Percentiles rank a stretch among this genome's conserved stretches.
Conservation (phyloP, 2,113 vertebrate species). For the Takifugu flavidus region DNA sequence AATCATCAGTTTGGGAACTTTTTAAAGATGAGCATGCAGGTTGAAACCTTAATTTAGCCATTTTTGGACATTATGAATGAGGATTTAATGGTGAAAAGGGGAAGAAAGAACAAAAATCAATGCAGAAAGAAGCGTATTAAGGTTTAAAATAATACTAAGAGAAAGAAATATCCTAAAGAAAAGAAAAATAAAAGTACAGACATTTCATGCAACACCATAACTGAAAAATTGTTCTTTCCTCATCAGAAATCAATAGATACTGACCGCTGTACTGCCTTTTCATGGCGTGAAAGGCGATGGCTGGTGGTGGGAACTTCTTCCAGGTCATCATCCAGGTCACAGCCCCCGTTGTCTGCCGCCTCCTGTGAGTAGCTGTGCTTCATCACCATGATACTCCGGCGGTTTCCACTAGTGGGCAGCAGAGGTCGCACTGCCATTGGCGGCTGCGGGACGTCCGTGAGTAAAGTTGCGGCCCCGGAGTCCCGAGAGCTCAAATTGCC, state of each 20-base stretch:
- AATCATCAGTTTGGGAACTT: constrained; percentile 39
- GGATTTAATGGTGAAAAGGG: constrained; percentile 46
- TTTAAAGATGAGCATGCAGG: constrained; percentile 38
- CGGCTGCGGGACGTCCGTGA: constrained; percentile 86
- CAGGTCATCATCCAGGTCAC: constrained; percentile 93
- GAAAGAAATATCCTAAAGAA: constrained; percentile 42
- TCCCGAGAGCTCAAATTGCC: constrained; percentile 91
- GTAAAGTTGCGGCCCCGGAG: constrained; percentile 72
- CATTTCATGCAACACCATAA: constrained; percentile 31
- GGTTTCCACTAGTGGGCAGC: constrained; percentile 80
- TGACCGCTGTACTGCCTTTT: constrained; percentile 99
- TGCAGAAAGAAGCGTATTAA: constrained; percentile 44
- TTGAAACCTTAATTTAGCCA: constrained; percentile 38
- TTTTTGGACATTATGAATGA: constrained; percentile 40
- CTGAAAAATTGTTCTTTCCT: constrained; percentile 67
- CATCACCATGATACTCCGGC: constrained; percentile 96
- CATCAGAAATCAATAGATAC: constrained; percentile 93
- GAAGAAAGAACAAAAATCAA: constrained; percentile 25
- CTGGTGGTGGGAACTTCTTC: constrained; percentile 97
- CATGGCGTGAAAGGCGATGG: constrained; percentile 94
- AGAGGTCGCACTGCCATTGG: constrained; percentile 81
- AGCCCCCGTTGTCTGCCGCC: constrained; percentile 79
- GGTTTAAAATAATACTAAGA: constrained; percentile 40
- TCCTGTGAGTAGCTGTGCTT: constrained; percentile 99
- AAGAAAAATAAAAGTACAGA: constrained; percentile 56